These are phyloP conservation scores for Lagenorhynchus albirostris DNA, from an alignment of 2,113 vertebrate genomes.

Conservation along the genomic window DNA sequence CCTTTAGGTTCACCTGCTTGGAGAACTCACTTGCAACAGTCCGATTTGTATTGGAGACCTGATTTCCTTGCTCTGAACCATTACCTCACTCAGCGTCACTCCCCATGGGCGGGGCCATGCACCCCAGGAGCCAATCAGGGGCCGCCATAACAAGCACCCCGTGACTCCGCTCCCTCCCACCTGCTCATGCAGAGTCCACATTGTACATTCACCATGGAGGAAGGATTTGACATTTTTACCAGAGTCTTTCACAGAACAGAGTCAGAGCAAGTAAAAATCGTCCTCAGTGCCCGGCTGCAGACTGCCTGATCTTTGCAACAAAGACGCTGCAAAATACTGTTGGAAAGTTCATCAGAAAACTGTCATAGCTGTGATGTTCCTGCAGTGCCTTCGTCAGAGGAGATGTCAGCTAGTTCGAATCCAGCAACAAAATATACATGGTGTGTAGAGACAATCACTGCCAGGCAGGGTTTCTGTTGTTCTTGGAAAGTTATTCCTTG, in stretches of 20 bases:
- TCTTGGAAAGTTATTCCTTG: not conserved
- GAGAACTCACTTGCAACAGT: not conserved
- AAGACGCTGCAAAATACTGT: no score
- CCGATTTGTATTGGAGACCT: no score
- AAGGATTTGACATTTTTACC: no score
- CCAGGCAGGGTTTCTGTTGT: not conserved
- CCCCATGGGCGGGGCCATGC: not conserved
- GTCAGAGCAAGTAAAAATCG: not conserved
- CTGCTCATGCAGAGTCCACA: fast-evolving
- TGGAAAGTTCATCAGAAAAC: not conserved
- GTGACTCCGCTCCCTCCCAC: not conserved
- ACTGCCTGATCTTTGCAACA: not conserved
- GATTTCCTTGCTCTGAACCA: not conserved
- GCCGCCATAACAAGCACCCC: fast-evolving
- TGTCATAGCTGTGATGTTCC: fast-evolving
- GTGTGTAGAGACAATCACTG: fast-evolving
- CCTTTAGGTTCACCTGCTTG: not conserved
- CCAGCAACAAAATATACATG: not conserved
- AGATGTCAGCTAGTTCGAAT: not conserved
- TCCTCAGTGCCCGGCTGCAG: fast-evolving
- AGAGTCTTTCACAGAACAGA: not conserved
- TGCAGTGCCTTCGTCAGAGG: fast-evolving
- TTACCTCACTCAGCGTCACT: not conserved
- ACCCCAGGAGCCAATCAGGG: not conserved
- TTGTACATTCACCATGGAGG: fast-evolving